Base-by-base conservation (phyloP, 2,113 vertebrate species). In the Phrynocephalus versicolor region DNA sequence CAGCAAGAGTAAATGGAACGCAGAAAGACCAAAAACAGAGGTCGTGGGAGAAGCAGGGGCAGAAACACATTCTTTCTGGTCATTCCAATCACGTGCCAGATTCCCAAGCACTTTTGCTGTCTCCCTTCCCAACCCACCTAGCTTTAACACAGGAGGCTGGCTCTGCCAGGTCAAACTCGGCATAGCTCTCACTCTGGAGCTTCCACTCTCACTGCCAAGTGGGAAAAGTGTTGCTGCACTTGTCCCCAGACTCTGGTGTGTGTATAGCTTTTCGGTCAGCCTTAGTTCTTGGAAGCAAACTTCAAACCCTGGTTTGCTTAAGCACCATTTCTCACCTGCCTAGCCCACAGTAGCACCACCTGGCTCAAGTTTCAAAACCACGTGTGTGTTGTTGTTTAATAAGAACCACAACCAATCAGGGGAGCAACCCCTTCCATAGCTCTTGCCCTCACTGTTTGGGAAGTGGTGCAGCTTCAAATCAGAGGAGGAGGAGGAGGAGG, bases 41-140 rank as follows among this genome's bases (percentile, higher is more conserved):
- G 41, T 14, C 25, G 7, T 19, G 41, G n/a, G 33, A 85, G 67
- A 72, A 80, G 69, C 69, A 74, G 7, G 13, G 14, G 37, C 30
- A 62, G 77, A 80, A 25, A 25, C n/a, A 37, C 25, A 45, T 75
- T 84, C 41, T 79, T 88, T 80, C 82, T 88, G 82, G 82, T 84
- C 82, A 45, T 65, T 57, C 25, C 25, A 73, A 30, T 33, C 14
- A 8, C 14, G 13, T 57, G 25, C n/a, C 35, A 65, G n/a, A 16
- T 45, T 39, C 73, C 57, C 13, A 19, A 41, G 18, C 60, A 30
- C 39, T 14, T 75, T n/a, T 33, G 13, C 25, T 30, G 13, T 19
- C 27, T 30, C 13, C 6, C 19, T 72, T 73, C 3, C 37, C 41
- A 79, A 16, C 41, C 27, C 23, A 39, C 62, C 3, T 65, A 37